phyloP scores from a whole-genome alignment of 2,888 invertebrate species.

The Ligdia adustata region DNA sequence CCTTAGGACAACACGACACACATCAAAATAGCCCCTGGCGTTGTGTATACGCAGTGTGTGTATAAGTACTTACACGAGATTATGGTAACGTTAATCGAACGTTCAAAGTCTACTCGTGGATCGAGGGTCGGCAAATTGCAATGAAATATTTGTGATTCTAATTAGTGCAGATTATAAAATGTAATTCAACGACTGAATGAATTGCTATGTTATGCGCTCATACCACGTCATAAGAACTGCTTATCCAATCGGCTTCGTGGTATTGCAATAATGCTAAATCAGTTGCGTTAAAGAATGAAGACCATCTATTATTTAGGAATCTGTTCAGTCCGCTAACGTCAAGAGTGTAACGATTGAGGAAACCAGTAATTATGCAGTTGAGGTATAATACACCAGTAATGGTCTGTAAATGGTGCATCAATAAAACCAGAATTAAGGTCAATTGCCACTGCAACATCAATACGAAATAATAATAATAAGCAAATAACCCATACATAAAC shows the following conservation, averaged over 20 bases:
- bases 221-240: background rate
- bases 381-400: slow-evolving; percentile 3
- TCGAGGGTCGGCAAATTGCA: background rate
- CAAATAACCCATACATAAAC: too few species aligned
- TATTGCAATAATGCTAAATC: background rate
- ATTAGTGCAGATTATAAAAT: too few species aligned
- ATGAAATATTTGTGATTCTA: too few species aligned
- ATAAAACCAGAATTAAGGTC: slow-evolving; percentile 19
- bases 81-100: slow-evolving; percentile 20
- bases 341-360: background rate
- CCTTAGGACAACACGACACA: slow-evolving; percentile 34
- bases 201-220: too few species aligned
- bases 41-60: slow-evolving; percentile 18
- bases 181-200: too few species aligned
- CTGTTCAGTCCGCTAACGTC: background rate
- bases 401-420: slow-evolving; percentile 22
- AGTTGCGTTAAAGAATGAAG: background rate
- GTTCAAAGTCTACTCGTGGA: slow-evolving; percentile 12
- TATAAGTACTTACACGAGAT: slow-evolving; percentile 13
- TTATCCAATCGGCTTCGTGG: background rate
- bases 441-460: background rate
- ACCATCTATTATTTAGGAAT: slow-evolving; percentile 4
- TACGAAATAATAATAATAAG: too few species aligned
- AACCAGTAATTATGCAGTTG: slow-evolving; percentile 1
- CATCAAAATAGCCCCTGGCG: slow-evolving; percentile 31